phyloP scores from a whole-genome alignment of 2,888 invertebrate genomes.

The Drosophila hamatofila region DNA sequence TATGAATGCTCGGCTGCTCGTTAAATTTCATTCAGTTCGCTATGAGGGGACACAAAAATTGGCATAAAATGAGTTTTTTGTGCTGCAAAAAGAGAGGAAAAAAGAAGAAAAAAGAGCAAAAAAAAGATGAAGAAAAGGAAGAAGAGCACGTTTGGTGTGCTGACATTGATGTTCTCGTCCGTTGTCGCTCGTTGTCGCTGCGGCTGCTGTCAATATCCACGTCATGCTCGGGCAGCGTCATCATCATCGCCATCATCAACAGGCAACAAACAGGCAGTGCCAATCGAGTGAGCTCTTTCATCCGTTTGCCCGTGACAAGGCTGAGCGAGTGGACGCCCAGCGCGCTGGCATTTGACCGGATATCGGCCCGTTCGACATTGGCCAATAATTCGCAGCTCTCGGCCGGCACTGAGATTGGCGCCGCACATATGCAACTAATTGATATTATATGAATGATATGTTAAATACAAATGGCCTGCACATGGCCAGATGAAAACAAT shows the following conservation, averaged over 20 bases:
- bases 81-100: slow-evolving; percentile 22
- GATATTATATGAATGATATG: slow-evolving; percentile 80
- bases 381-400: slow-evolving; percentile 66
- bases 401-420: slow-evolving; percentile 27
- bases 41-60: slow-evolving; percentile 60
- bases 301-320: slow-evolving; percentile 56
- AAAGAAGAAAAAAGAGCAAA: neutral
- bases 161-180: slow-evolving; percentile 66
- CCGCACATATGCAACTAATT: slow-evolving; percentile 75
- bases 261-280: slow-evolving; percentile 62
- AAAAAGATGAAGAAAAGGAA: slow-evolving; percentile 5
- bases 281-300: slow-evolving; percentile 64
- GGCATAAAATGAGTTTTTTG: slow-evolving; percentile 76
- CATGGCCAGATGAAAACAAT: slow-evolving; percentile 50
- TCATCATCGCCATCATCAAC: slow-evolving; percentile 39
- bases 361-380: slow-evolving; percentile 42
- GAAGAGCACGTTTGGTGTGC: slow-evolving; percentile 45
- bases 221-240: slow-evolving; percentile 28
- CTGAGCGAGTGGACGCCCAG: slow-evolving; percentile 31
- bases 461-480: slow-evolving; percentile 64
- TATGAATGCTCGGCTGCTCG: slow-evolving; percentile 39
- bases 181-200: slow-evolving; percentile 50
- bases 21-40: slow-evolving; percentile 67
- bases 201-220: slow-evolving; percentile 40
- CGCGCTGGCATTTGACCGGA: slow-evolving; percentile 35